These are phyloP conservation scores for Drosophila ogumai DNA, from an alignment of 1,140 invertebrate species.

Conservation along the genomic window DNA sequence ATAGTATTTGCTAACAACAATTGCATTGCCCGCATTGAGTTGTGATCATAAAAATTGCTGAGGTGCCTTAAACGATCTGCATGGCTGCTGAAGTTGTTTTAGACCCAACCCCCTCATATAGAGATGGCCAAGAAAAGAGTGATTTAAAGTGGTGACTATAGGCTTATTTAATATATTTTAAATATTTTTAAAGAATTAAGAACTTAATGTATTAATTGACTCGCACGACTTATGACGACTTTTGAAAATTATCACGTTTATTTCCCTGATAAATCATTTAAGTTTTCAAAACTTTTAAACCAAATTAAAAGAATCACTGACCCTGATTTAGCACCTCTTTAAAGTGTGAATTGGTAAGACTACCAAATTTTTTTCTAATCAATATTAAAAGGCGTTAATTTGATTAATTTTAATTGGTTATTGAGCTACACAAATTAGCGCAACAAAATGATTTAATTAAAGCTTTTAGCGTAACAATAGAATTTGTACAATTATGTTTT, in stretches of 20 bases:
- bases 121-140: conserved; percentile 16
- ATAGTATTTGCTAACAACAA: too few species aligned
- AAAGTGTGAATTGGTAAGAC: background rate
- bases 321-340: background rate
- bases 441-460: conserved; percentile 9
- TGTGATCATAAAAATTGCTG: conserved; percentile 65
- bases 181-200: background rate
- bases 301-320: background rate
- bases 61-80: conserved; percentile 51
- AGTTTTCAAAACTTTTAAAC: background rate
- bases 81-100: conserved; percentile 9
- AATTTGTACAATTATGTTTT: conserved; percentile 17
- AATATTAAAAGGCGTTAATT: conserved; percentile 14
- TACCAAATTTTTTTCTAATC: background rate
- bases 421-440: background rate
- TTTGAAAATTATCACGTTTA: background rate
- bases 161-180: background rate
- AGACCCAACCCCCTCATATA: conserved; percentile 11
- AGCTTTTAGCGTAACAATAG: conserved; percentile 12
- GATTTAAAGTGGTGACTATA: conserved; percentile 5
- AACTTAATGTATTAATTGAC: background rate
- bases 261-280: conserved; percentile 4
- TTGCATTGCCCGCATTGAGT: conserved; percentile 57
- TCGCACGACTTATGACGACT: too few species aligned
- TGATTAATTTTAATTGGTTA: conserved; percentile 3